A percentile compares a stretch with the other conserved stretches of the same genome.
Evolutionary conservation across 2,113 vertebrate species (phyloP).

Genomic region (Pteropus alecto): DNA sequence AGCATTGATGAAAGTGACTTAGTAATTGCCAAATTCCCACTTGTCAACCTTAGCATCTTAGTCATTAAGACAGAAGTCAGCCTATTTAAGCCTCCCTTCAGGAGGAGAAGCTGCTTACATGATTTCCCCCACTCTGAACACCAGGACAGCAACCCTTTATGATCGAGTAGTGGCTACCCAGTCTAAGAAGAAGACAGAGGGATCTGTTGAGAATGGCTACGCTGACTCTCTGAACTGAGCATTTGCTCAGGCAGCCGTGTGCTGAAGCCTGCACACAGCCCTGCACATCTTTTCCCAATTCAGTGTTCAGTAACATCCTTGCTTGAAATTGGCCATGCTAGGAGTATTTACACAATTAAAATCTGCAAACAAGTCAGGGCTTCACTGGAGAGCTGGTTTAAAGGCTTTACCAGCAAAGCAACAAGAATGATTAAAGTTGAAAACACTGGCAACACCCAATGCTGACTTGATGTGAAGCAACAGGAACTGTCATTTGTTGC

Average conservation of each 20-base stretch:
- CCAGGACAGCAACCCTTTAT: background rate
- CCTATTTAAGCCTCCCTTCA: background rate
- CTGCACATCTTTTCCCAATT: background rate
- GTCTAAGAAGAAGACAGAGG: background rate
- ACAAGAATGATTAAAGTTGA: background rate
- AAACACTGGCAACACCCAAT: background rate
- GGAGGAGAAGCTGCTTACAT: background rate
- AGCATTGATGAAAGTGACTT: background rate
- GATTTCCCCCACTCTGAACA: background rate
- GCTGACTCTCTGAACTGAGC: background rate
- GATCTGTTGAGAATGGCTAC: background rate
- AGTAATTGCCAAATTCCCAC: background rate
- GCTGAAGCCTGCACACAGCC: accelerated
- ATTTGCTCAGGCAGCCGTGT: accelerated
- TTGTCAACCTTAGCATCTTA: background rate
- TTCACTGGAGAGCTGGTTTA: background rate
- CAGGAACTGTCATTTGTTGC: background rate
- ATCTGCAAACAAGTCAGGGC: background rate
- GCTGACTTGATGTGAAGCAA: background rate
- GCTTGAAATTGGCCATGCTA: background rate
- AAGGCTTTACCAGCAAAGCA: background rate
- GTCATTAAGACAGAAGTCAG: background rate
- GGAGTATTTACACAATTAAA: background rate
- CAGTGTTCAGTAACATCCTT: accelerated
- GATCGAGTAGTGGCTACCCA: background rate